Conservation (phyloP, 2,888 invertebrate species). For the Phragmatobia fuliginosa region DNA sequence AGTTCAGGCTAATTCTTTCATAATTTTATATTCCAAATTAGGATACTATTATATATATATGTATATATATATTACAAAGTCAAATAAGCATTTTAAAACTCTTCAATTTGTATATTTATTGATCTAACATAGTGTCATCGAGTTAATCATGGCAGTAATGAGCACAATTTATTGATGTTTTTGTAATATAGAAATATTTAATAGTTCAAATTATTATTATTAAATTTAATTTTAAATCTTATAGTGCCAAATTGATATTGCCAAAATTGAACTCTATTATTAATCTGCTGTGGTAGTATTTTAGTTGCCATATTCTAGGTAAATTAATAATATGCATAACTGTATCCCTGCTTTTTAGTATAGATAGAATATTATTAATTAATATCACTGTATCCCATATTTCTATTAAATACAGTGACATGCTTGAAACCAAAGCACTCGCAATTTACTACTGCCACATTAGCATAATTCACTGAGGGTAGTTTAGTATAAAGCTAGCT, state of each 20-base stretch:
- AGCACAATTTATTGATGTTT: not conserved
- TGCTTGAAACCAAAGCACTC: not conserved
- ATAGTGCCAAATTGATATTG: not conserved
- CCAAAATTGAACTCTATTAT: not conserved
- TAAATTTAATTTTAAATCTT: not conserved
- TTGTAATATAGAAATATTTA: not conserved
- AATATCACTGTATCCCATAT: too few relatives aligned
- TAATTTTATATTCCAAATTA: not conserved
- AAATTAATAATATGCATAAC: not conserved
- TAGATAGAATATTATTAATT: not conserved
- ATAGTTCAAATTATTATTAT: not conserved
- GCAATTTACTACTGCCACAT: too few relatives aligned
- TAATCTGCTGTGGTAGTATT: not conserved
- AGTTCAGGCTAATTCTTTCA: too few relatives aligned
- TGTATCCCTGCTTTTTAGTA: not conserved
- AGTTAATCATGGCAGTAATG: not conserved
- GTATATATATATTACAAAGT: too few relatives aligned
- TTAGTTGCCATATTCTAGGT: not conserved
- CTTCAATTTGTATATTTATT: not conserved
- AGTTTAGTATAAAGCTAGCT: too few relatives aligned
- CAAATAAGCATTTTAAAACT: not conserved
- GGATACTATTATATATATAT: too few relatives aligned
- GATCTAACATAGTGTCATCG: not conserved
- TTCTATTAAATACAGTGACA: not conserved
- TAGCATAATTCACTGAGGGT: too few relatives aligned